phyloP scores from a whole-genome alignment of 1,140 invertebrate species.

The Plodia interpunctella region DNA sequence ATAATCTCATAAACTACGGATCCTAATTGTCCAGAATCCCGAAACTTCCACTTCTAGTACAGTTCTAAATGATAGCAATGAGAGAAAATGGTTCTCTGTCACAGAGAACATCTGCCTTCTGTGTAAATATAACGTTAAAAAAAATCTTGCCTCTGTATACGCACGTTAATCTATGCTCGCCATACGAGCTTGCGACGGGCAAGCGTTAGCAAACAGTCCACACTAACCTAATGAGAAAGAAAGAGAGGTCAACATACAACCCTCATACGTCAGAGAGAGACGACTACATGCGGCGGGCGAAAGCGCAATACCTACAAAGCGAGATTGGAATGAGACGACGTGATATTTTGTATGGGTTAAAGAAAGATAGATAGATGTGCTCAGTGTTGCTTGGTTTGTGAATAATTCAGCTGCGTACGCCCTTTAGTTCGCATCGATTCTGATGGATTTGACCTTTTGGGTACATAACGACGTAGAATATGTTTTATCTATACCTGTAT shows the following conservation, averaged over 20 bases:
- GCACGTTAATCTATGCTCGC: background rate
- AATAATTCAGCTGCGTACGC: constrained; percentile 64
- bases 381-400: constrained; percentile 58
- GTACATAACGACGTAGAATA: background rate
- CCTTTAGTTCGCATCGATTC: constrained; percentile 37
- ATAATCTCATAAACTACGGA: too few relatives aligned
- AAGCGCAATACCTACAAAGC: constrained; percentile 60
- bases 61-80: too few relatives aligned
- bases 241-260: background rate
- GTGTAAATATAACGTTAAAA: background rate
- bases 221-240: constrained; percentile 13
- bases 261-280: constrained; percentile 31
- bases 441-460: background rate
- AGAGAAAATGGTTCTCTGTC: too few relatives aligned
- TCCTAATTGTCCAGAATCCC: too few relatives aligned
- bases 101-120: too few relatives aligned
- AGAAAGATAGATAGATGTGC: constrained; percentile 39
- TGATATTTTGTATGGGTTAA: constrained; percentile 18
- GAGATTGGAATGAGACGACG: constrained; percentile 25
- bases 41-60: too few relatives aligned
- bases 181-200: constrained; percentile 9
- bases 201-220: constrained; percentile 10
- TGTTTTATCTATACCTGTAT: background rate
- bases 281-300: constrained; percentile 54
- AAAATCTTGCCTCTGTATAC: background rate